These are phyloP conservation scores for Aurelia sp. DNA, from an alignment of 30 jellyfish, hydroid and myxozoan species.

Conservation along the genomic window DNA sequence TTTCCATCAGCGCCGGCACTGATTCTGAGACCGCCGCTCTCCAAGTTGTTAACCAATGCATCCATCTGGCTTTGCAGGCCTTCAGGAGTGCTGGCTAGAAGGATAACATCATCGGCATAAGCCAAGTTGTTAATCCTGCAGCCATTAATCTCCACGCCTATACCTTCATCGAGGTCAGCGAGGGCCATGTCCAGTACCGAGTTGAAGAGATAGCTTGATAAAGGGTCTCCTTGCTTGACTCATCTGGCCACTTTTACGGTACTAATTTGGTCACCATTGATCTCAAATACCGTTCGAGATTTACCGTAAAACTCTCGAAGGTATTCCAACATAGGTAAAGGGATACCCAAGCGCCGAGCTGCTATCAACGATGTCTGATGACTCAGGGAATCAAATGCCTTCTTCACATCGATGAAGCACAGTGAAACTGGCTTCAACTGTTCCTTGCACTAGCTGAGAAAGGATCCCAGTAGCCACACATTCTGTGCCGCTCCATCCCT, in stretches of 20 bases:
- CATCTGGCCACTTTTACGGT: background rate
- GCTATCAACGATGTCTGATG: background rate
- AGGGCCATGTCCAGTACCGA: slow-evolving; percentile 16
- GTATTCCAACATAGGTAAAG: background rate
- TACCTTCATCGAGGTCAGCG: background rate
- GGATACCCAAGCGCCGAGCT: slow-evolving; percentile 15
- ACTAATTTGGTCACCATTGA: background rate
- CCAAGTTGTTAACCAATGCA: no score
- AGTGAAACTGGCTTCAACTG: background rate
- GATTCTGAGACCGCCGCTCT: background rate
- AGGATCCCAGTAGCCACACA: slow-evolving; percentile 2
- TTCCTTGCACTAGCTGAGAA: background rate
- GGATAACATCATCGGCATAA: background rate
- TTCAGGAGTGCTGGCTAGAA: no score
- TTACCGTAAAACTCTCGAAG: slow-evolving; percentile 1
- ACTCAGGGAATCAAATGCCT: no score
- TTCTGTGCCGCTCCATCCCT: slow-evolving; percentile 34
- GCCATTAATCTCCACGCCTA: background rate
- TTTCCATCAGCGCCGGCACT: slow-evolving; percentile 11
- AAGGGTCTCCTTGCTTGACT: slow-evolving; percentile 20
- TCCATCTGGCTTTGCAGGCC: no score
- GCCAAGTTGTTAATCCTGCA: background rate
- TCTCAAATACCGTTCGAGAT: background rate
- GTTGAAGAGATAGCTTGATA: background rate
- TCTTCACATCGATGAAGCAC: slow-evolving; percentile 12